Percentiles rank a stretch among this genome's conserved stretches.
Conservation (phyloP, 2,888 invertebrate species). For the Melieria picta region DNA sequence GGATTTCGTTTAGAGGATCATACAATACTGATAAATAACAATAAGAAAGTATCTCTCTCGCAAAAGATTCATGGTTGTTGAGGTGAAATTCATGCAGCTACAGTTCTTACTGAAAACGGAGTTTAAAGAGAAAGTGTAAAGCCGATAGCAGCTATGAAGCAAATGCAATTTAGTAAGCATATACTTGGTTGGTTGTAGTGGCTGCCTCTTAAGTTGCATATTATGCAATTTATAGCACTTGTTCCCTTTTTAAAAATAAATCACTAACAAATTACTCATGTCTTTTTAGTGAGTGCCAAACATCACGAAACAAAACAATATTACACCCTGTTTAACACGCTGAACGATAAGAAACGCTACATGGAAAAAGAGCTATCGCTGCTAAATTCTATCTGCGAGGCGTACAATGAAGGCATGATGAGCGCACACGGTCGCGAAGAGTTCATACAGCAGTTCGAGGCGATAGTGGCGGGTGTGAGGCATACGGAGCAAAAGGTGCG, state of each 20-base stretch:
- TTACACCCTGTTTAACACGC: conserved; percentile 93
- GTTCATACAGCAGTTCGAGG: conserved; percentile 89
- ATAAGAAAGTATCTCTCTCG: too few species aligned
- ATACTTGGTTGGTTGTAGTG: too few species aligned
- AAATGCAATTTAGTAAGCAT: too few species aligned
- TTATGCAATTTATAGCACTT: neutral
- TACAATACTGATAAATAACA: too few species aligned
- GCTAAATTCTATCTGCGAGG: conserved; percentile 89
- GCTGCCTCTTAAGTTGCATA: too few species aligned
- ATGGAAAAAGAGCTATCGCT: conserved; percentile 90
- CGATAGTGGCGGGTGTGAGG: conserved; percentile 89
- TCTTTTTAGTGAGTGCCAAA: conserved; percentile 84
- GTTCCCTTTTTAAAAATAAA: too few species aligned
- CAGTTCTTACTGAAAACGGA: too few species aligned
- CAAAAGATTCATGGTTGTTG: too few species aligned
- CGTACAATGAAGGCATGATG: conserved; percentile 87
- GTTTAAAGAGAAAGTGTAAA: too few species aligned
- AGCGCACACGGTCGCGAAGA: conserved; percentile 83
- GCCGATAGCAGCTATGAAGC: too few species aligned
- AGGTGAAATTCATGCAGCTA: too few species aligned
- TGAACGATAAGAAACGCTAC: conserved; percentile 93
- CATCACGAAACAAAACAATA: conserved; percentile 98
- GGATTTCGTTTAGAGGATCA: too few species aligned
- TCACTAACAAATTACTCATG: neutral
- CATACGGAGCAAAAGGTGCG: conserved; percentile 83